Conservation (phyloP, 2,888 invertebrate genomes). For the Chymomyza caudatula region DNA sequence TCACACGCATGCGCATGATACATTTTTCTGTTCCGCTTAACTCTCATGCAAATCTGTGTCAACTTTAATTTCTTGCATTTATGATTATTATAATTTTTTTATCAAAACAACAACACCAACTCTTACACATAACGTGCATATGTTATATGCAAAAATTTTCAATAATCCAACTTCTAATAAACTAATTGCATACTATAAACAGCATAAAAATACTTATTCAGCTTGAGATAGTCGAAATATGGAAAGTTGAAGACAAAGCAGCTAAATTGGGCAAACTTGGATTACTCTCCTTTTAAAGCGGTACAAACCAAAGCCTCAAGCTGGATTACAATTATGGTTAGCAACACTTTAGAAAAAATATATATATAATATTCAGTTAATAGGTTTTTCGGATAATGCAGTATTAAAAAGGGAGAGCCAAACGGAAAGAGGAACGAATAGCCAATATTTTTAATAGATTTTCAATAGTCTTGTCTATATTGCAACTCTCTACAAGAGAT, state of each 20-base stretch:
- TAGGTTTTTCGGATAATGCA: too few relatives aligned
- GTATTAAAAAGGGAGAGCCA: too few relatives aligned
- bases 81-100: conserved; percentile 29
- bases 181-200: neutral
- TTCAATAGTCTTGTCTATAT: too few relatives aligned
- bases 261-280: neutral
- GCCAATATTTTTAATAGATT: too few relatives aligned
- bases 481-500: too few relatives aligned
- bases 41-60: conserved; percentile 37
- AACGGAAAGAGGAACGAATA: too few relatives aligned
- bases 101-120: neutral
- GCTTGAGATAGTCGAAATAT: neutral
- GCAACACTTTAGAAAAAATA: conserved; percentile 22
- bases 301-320: conserved; percentile 75
- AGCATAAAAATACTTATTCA: neutral
- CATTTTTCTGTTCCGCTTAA: conserved; percentile 66
- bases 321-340: conserved; percentile 78
- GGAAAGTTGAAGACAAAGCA: neutral
- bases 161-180: too few relatives aligned
- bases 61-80: neutral
- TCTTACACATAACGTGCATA: neutral
- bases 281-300: conserved; percentile 37
- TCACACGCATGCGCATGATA: conserved; percentile 79
- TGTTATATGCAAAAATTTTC: too few relatives aligned
- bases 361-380: too few relatives aligned